These are phyloP conservation scores for Spilogale gracilis DNA, from an alignment of 2,113 vertebrate genomes.

Conservation along the genomic window DNA sequence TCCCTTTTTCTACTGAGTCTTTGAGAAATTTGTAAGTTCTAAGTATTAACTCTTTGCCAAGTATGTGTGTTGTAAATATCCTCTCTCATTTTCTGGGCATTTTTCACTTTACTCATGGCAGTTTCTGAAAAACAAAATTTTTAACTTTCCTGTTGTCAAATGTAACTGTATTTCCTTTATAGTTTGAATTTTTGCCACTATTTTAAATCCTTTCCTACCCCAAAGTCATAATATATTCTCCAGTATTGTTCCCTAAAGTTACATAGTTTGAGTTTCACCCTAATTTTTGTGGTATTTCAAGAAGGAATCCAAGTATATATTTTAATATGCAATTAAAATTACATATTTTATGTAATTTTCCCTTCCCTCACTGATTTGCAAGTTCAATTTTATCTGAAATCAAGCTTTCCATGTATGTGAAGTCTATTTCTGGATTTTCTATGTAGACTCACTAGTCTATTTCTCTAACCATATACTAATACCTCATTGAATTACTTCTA, in stretches of 20 bases:
- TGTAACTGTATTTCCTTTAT: neutral
- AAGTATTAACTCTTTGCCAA: neutral
- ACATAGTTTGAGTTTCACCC: neutral
- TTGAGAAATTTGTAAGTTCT: neutral
- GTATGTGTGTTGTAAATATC: neutral
- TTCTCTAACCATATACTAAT: neutral
- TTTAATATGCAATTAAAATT: neutral
- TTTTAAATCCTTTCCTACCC: slow-evolving; percentile 17
- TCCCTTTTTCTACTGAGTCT: neutral
- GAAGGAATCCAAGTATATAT: neutral
- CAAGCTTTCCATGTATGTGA: neutral
- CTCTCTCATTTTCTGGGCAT: neutral
- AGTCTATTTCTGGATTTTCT: neutral
- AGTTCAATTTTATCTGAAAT: slow-evolving; percentile 29
- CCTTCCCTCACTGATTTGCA: neutral
- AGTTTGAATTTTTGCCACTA: neutral
- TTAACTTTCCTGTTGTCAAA: neutral
- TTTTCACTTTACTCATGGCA: neutral
- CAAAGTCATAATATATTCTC: neutral
- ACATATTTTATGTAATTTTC: too few species aligned
- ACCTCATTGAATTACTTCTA: slow-evolving; percentile 13
- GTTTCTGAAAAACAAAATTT: neutral
- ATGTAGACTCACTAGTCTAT: neutral
- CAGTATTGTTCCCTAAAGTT: neutral
- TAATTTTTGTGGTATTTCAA: slow-evolving; percentile 27